Evolutionary conservation across 2,113 vertebrate genomes (phyloP), one percentile per base, ranked within the genome.

Genomic region (Panthera leo): DNA sequence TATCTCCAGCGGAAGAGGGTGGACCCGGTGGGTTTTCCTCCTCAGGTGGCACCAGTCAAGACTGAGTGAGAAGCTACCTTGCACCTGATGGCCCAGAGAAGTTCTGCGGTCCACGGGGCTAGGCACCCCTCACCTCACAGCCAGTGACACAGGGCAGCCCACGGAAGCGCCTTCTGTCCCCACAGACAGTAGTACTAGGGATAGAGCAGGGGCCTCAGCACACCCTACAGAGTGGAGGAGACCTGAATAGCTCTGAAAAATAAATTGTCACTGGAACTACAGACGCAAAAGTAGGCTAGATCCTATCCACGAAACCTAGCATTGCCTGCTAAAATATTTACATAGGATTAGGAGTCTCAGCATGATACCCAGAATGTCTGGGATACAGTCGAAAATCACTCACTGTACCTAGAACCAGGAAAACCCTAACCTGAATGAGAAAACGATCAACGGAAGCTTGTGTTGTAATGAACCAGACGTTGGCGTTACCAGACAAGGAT

Each of bases 21-120:
- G 36, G 65, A 1, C 1, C 34, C 36, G 3, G 14, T 34, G n/a
- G 48, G 61, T n/a, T 78, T n/a, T 10, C 82, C 21, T 73, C 29
- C 36, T 45, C 10, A 4, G 0, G 3, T 4, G 7, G 25, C 23
- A 36, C 5, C n/a, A 29, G 23, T 18, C 19, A 10, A 23, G 29
- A 21, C 2, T 53, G 78, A 23, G 7, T 58, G 23, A 19, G 21
- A 75, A 39, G 15, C 2, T 10, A 39, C 13, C 1, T 48, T 45
- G 42, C 31, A 42, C n/a, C 65, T 45, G 61, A 39, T 14, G 48
- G 5, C 27, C 31, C 25, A 65, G 27, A 75, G 29, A 29, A 61
- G 29, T 36, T 61, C 39, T 27, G 85, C 12, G 12, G 4, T 71
- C 11, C 61, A 1, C 6, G 63, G 29, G 5, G 25, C 70, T 51